These are phyloP conservation scores for Pycnomerus fuliginosus DNA, from an alignment of 2,888 invertebrate genomes.

Conservation along the genomic window DNA sequence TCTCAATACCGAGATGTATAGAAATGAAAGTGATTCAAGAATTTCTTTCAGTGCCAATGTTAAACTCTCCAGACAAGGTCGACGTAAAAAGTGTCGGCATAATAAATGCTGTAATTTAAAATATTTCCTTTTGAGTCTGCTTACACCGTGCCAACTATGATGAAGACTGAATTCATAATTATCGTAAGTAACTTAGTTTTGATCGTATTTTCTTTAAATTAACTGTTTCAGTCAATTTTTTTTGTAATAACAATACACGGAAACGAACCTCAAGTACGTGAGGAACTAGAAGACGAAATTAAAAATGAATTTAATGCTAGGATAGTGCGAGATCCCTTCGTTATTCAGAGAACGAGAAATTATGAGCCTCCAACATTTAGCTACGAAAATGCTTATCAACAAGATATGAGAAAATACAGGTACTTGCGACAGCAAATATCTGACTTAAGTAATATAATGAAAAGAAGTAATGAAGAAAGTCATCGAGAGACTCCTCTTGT, in stretches of 20 bases:
- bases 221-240: constrained; percentile 6
- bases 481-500: not conserved
- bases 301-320: constrained; percentile 22
- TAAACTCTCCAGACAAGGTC: constrained; percentile 40
- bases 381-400: constrained; percentile 38
- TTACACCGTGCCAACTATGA: not conserved
- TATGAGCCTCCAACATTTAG: constrained; percentile 36
- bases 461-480: not conserved
- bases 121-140: constrained; percentile 1
- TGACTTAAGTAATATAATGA: constrained; percentile 27
- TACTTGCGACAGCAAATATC: constrained; percentile 46
- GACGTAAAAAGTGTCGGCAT: constrained; percentile 11
- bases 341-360: constrained; percentile 8
- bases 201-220: constrained; percentile 4
- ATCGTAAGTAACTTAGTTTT: too few species aligned
- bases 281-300: constrained; percentile 29
- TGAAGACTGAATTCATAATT: too few species aligned
- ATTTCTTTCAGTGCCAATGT: constrained; percentile 49
- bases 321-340: constrained; percentile 20
- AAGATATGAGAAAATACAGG: constrained; percentile 39
- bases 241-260: constrained; percentile 5
- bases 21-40: constrained; percentile 46
- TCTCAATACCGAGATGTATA: constrained; percentile 35
- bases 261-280: constrained; percentile 34
- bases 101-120: constrained; percentile 1